Evolutionary conservation across 2,888 invertebrate species (phyloP), one percentile per base, ranked within the genome.

Genomic region (Exocentrus adspersus): DNA sequence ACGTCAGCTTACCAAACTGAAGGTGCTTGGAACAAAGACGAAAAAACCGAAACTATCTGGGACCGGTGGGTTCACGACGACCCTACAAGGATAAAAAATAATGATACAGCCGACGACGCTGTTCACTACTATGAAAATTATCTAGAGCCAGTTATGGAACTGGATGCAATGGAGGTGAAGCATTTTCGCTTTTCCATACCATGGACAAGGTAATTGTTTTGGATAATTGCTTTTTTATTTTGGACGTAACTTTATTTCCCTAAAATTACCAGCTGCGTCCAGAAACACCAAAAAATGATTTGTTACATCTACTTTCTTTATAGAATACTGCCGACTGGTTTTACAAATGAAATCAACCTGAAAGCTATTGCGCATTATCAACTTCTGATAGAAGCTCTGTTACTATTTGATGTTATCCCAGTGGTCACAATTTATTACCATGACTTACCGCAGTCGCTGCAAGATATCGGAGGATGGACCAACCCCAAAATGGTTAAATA

Each of bases 31-130:
- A 48, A 71, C n/a, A 59, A 50, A 54, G 71, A 69, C 42, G 89
- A 86, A 5, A 89, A 88, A 82, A 85, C 87, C 1, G 86, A 86
- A 71, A 88, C 85, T 72, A 87, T 89, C 12, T 91, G 90, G 91
- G 91, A 92, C 78, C 84, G 83, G 3, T 87, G 88, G 72, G 86
- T 87, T 0, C 88, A 88, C 68, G 24, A 30, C 0, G 72, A 83
- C 41, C 84, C 86, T 0, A 84, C 86, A 0, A 73, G 82, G 0
- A 83, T 90, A 1, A 80, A 79, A 48, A 86, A 89, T 73, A 81
- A 82, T 43, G 79, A 81, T n/a, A 88, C 85, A 41, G 90, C 86
- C 0, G 88, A 90, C 73, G 79, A 88, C 0, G 87, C 90, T 0
- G 87, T 87, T 58, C 88, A 90, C 76, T 89, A 90, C 78, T 86